Evolutionary conservation across 1,140 invertebrate species (phyloP).

Genomic region (Hypsibius dujardini): DNA sequence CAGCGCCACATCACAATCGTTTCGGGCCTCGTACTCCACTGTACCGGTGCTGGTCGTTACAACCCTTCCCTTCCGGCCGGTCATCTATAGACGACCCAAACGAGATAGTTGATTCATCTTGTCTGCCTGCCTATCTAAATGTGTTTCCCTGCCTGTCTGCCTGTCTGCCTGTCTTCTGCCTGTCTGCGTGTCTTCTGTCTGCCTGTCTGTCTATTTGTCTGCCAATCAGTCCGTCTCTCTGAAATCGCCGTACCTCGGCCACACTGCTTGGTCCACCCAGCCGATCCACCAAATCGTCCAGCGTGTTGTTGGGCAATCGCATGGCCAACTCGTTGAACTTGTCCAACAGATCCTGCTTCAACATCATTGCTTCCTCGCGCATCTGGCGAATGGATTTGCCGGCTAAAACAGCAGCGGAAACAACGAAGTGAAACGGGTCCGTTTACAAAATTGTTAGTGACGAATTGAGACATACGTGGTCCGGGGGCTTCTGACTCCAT

Average conservation of each 20-base stretch:
- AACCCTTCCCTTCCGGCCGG: conserved; percentile 81
- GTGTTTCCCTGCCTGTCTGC: too few species aligned
- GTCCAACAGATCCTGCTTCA: conserved; percentile 74
- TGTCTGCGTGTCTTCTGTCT: too few species aligned
- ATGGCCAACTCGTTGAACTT: conserved; percentile 72
- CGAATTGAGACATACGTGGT: conserved; percentile 3
- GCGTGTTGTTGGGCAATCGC: conserved; percentile 76
- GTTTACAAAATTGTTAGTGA: too few species aligned
- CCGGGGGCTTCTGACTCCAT: too few species aligned
- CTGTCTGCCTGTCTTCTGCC: too few species aligned
- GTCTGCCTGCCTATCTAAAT: too few species aligned
- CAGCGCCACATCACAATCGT: conserved; percentile 59
- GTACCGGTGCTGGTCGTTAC: conserved; percentile 66
- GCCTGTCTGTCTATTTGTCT: too few species aligned
- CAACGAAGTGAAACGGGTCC: background rate
- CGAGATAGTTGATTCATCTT: background rate
- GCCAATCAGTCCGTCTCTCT: too few species aligned
- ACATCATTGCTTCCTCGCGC: conserved; percentile 29
- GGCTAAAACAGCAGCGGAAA: background rate
- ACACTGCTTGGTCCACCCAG: conserved; percentile 92
- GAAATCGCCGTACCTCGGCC: conserved; percentile 49
- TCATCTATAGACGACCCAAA: conserved; percentile 49
- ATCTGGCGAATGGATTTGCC: background rate
- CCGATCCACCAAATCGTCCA: conserved; percentile 95
- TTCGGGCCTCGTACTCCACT: conserved; percentile 83